Conservation (phyloP, 2,888 invertebrate genomes). For the Phymatocera aterrima region DNA sequence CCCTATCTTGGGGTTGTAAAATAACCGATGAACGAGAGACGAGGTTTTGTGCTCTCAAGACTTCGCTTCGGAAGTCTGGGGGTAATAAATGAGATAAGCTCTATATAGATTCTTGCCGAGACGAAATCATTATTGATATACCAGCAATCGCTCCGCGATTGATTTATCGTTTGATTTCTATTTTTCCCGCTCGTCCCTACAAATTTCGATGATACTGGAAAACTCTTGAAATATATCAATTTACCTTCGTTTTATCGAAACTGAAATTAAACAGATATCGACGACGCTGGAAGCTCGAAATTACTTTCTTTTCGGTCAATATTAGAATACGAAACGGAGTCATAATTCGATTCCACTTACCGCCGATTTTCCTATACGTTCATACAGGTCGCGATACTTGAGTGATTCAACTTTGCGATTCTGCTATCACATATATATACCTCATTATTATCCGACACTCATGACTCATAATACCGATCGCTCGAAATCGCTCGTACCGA, state of each 20-base stretch:
- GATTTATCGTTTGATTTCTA: neutral
- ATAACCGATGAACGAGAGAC: conserved; percentile 71
- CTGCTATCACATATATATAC: neutral
- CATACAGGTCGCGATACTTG: no score
- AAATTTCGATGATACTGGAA: neutral
- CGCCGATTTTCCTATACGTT: neutral
- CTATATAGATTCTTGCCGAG: conserved; percentile 48
- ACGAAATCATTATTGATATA: conserved; percentile 38
- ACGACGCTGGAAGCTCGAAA: no score
- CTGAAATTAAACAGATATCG: no score
- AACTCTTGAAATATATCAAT: no score
- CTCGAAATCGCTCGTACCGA: no score
- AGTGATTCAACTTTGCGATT: no score
- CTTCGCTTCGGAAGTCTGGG: conserved; percentile 50
- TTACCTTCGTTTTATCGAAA: no score
- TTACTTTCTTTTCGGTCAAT: no score
- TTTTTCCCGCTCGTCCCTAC: neutral
- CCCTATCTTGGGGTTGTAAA: conserved; percentile 71
- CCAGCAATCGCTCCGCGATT: neutral
- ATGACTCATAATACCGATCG: neutral
- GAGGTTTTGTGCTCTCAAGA: conserved; percentile 56
- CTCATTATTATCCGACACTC: neutral
- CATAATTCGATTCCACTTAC: no score
- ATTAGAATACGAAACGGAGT: no score
- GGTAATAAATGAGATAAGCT: conserved; percentile 71